These are phyloP conservation scores for Drosophila tropicalis DNA, from an alignment of 1,140 invertebrate species.

Conservation along the genomic window DNA sequence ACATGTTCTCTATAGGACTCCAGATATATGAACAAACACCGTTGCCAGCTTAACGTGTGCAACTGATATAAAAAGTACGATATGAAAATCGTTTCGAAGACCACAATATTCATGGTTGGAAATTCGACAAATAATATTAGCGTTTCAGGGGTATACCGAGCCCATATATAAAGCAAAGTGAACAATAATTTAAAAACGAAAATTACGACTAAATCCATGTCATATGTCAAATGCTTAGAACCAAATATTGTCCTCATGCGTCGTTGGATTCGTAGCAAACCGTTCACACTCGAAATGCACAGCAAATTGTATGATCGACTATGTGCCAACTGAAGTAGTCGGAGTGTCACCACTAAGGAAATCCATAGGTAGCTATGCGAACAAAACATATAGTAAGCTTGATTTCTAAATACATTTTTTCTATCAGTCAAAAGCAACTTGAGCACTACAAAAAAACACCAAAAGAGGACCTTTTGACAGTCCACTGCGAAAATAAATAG, in stretches of 20 bases:
- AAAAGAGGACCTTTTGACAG: too few species aligned
- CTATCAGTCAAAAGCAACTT: too few species aligned
- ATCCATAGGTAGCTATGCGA: too few species aligned
- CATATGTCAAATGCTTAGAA: neutral
- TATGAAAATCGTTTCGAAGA: constrained; percentile 29
- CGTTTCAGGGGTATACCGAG: constrained; percentile 15
- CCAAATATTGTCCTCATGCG: constrained; percentile 1
- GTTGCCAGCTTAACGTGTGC: constrained; percentile 22
- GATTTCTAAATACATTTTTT: too few species aligned
- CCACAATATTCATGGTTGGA: constrained; percentile 24
- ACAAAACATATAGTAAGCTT: too few species aligned
- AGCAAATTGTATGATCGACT: constrained; percentile 8
- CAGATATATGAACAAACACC: constrained; percentile 8
- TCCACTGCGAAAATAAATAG: too few species aligned
- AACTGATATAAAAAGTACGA: constrained; percentile 33
- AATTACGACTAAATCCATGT: constrained; percentile 14
- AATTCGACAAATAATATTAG: constrained; percentile 17
- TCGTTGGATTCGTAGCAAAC: constrained; percentile 18
- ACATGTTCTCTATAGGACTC: neutral
- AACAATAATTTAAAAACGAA: constrained; percentile 24
- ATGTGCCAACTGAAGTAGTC: constrained; percentile 12
- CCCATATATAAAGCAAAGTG: constrained; percentile 13
- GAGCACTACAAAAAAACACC: too few species aligned
- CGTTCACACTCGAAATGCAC: neutral
- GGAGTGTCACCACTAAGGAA: too few species aligned